These are phyloP conservation scores for Alosa alosa DNA, from an alignment of 2,113 vertebrate genomes.

Conservation along the genomic window DNA sequence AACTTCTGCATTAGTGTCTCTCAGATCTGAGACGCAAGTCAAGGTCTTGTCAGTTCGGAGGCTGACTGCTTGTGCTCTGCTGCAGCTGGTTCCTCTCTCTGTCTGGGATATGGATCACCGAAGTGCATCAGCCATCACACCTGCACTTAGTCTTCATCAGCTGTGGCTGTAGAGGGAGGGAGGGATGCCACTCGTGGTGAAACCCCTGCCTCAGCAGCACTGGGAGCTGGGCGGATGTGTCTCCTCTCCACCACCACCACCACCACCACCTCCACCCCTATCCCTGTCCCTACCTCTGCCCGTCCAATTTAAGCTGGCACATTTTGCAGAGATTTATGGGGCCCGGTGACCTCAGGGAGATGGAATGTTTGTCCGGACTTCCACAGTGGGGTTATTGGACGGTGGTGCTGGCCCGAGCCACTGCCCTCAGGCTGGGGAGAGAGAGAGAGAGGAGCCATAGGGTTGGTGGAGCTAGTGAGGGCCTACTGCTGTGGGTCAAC, in stretches of 20 bases:
- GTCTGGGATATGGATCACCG: background rate
- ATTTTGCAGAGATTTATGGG: slow-evolving; percentile 60
- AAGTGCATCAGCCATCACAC: background rate
- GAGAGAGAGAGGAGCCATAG: too few species aligned
- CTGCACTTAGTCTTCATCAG: background rate
- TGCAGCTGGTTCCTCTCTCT: background rate
- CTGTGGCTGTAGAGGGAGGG: background rate
- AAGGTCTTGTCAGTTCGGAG: background rate
- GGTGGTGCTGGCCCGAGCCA: slow-evolving; percentile 23
- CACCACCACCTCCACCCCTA: background rate
- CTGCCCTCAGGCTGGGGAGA: background rate
- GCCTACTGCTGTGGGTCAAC: background rate
- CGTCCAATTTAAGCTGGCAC: slow-evolving; percentile 54
- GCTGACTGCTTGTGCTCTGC: background rate
- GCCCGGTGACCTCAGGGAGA: slow-evolving; percentile 62
- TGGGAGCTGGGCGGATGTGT: slow-evolving; percentile 2
- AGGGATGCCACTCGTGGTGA: background rate
- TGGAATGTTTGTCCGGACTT: slow-evolving; percentile 71
- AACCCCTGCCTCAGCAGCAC: background rate
- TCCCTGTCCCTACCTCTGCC: background rate
- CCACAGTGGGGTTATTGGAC: slow-evolving; percentile 52
- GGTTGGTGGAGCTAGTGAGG: background rate
- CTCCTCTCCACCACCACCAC: background rate
- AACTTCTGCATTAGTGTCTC: background rate
- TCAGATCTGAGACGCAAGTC: background rate